A percentile compares a stretch with the other conserved stretches of the same genome.
Evolutionary conservation across 2,113 vertebrate species (phyloP).

Genomic region (Sus scrofa): T2T-Sscrofa CM000812.6:215001001-215001500

Average conservation of each 20-base stretch:
- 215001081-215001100: background rate
- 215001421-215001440: background rate
- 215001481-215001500: background rate
- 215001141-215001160: background rate
- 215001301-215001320: background rate
- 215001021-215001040: background rate
- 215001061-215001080: background rate
- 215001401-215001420: rapidly evolving
- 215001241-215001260: constrained; percentile 29
- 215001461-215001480: background rate
- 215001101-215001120: background rate
- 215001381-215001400: rapidly evolving
- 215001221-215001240: background rate
- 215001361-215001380: no score
- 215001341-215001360: background rate
- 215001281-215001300: background rate
- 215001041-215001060: background rate
- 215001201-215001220: background rate
- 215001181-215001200: background rate
- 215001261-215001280: background rate
- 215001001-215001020: background rate
- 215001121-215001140: background rate
- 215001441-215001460: background rate
- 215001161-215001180: background rate
- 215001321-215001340: background rate